Evolutionary conservation across 1,140 invertebrate species (phyloP), one percentile per base, ranked within the genome.

Genomic region (Apocrypta bakeri): DNA sequence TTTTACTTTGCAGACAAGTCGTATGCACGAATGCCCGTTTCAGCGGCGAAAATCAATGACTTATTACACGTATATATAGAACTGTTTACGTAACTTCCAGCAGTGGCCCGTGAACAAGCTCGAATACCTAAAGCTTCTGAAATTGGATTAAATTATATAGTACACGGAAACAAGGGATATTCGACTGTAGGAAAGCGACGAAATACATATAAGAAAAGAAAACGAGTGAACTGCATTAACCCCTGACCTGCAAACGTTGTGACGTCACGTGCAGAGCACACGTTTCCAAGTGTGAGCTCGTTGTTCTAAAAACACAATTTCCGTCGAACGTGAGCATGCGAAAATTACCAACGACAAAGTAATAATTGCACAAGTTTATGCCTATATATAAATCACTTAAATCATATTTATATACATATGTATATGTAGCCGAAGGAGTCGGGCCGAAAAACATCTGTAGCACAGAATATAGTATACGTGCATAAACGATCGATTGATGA

Each of bases 291-390:
- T n/a, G n/a, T n/a, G 48, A 56, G 48, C 21, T 21, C 48, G 48
- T 56, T 56, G 48, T 56, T 56, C 48, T 56, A 56, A 56, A 56
- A 56, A 56, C 48, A 56, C 48, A 56, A 56, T 56, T 56, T 56
- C 17, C 48, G 48, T 56, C 21, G 48, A 56, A 56, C 48, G 48
- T 56, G 48, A 1, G 48, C 48, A 12, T 12, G 48, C 48, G 48
- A 56, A 56, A n/a, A n/a, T 56, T 7, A 17, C 33, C 33, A 9
- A 9, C 33, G 33, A 37, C 33, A 9, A 37, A 9, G 3, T 4
- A 37, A 9, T 37, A 9, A 37, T 56, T n/a, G 6, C 21, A 56
- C 48, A 17, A 12, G 21, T n/a, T n/a, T n/a, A n/a, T n/a, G n/a
- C n/a, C n/a, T n/a, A n/a, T n/a, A n/a, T n/a, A n/a, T n/a, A n/a